phyloP scores from a whole-genome alignment of 2,113 vertebrate species.

The Cisticola juncidis region DNA sequence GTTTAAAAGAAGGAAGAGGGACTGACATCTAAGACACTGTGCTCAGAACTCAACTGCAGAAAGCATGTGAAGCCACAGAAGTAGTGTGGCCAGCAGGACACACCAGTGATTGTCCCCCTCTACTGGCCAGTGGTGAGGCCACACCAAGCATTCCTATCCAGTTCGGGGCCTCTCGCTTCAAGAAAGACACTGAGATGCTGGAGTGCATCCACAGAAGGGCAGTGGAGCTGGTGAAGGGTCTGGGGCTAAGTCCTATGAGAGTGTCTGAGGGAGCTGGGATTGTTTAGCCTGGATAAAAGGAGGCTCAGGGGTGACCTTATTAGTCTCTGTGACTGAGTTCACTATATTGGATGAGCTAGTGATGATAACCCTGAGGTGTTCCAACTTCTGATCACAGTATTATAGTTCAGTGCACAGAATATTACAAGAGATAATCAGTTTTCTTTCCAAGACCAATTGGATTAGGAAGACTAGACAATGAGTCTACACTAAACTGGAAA shows the following conservation, averaged over 20 bases:
- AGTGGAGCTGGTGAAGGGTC: background rate
- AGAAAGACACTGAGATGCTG: background rate
- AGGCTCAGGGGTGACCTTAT: background rate
- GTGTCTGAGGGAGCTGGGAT: background rate
- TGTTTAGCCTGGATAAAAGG: background rate
- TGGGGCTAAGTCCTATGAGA: background rate
- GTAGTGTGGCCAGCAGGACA: background rate
- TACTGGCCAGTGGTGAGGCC: background rate
- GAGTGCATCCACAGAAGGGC: background rate
- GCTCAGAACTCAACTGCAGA: background rate
- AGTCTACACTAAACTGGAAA: background rate
- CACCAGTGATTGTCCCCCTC: background rate
- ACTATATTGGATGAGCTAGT: background rate
- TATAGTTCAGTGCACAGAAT: background rate
- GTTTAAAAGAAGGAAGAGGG: background rate
- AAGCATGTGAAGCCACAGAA: background rate
- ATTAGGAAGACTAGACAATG: background rate
- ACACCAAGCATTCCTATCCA: fast-evolving
- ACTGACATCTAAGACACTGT: background rate
- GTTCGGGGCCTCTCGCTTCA: background rate
- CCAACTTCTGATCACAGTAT: background rate
- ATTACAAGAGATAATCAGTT: background rate
- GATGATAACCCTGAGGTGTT: background rate
- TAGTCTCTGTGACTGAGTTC: background rate
- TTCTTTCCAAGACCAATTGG: background rate